These are phyloP conservation scores for Drosophila jambulina DNA, from an alignment of 1,140 invertebrate genomes.

Conservation along the genomic window DNA sequence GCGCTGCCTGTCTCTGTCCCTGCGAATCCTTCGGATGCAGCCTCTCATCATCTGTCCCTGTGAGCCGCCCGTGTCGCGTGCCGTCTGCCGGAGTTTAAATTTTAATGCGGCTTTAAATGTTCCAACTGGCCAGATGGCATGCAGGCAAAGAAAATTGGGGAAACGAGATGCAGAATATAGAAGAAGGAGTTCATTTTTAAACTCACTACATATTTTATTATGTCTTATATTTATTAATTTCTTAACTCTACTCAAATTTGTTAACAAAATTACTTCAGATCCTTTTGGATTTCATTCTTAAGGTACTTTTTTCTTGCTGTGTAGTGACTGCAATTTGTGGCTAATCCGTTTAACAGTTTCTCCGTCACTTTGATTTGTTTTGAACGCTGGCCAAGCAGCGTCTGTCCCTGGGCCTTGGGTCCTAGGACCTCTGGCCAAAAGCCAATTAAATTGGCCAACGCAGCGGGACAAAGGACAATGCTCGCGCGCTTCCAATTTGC, in stretches of 20 bases:
- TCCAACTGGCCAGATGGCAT: slow-evolving; percentile 41
- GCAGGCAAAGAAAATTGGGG: neutral
- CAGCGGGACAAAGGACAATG: slow-evolving; percentile 33
- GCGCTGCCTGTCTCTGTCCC: slow-evolving; percentile 1
- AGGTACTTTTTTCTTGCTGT: neutral
- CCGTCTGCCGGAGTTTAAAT: slow-evolving; percentile 42
- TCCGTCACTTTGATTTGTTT: slow-evolving; percentile 45
- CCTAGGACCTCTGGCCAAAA: slow-evolving; percentile 31
- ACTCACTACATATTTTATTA: neutral
- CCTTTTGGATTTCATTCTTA: neutral
- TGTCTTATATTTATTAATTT: too few relatives aligned
- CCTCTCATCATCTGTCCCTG: slow-evolving; percentile 27
- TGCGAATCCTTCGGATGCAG: slow-evolving; percentile 30
- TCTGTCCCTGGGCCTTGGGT: neutral
- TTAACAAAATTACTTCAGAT: neutral
- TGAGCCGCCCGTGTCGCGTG: slow-evolving; percentile 55
- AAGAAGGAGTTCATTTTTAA: neutral
- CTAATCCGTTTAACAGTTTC: slow-evolving; percentile 48
- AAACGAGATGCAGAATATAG: neutral
- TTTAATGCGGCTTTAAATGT: slow-evolving; percentile 52
- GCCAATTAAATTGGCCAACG: slow-evolving; percentile 66
- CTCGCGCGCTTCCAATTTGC: slow-evolving; percentile 27
- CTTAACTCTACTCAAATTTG: neutral
- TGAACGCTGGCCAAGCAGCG: slow-evolving; percentile 3
- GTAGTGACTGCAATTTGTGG: slow-evolving; percentile 12